These are phyloP conservation scores for Zaprionus obscuricornis DNA, from an alignment of 2,888 invertebrate genomes.

Conservation along the genomic window DNA sequence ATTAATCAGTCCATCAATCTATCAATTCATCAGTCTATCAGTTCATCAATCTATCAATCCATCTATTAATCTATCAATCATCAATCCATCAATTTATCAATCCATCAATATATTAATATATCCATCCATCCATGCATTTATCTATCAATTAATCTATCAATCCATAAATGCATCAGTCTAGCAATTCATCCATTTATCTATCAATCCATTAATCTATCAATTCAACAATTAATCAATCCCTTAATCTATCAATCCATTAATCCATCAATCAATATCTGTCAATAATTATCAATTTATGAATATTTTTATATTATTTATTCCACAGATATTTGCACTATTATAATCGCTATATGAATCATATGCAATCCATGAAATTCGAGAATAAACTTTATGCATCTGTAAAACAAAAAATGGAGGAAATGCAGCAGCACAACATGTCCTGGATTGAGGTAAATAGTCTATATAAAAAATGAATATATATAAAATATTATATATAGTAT, in stretches of 20 bases:
- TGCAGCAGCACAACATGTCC: constrained; percentile 99
- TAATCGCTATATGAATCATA: constrained; percentile 99
- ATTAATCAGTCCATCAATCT: neutral
- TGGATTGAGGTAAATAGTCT: constrained; percentile 94
- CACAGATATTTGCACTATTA: constrained; percentile 97
- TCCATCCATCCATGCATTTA: neutral
- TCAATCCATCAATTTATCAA: too few species aligned
- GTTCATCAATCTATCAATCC: neutral
- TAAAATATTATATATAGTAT: too few species aligned
- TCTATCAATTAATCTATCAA: neutral
- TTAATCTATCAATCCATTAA: neutral
- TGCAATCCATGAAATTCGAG: constrained; percentile 99
- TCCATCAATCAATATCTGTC: neutral
- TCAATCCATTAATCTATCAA: neutral
- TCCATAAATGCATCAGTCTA: neutral
- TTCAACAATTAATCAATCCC: neutral
- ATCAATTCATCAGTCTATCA: neutral
- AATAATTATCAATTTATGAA: too few species aligned
- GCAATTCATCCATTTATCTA: neutral
- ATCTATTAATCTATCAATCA: neutral
- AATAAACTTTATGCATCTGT: constrained; percentile 97
- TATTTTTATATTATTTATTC: constrained; percentile 1
- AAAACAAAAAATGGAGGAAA: constrained; percentile 99
- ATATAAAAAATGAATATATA: too few species aligned
- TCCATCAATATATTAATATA: too few species aligned